phyloP scores from a whole-genome alignment of 2,888 invertebrate genomes.

The Lasioglossum morio region DNA sequence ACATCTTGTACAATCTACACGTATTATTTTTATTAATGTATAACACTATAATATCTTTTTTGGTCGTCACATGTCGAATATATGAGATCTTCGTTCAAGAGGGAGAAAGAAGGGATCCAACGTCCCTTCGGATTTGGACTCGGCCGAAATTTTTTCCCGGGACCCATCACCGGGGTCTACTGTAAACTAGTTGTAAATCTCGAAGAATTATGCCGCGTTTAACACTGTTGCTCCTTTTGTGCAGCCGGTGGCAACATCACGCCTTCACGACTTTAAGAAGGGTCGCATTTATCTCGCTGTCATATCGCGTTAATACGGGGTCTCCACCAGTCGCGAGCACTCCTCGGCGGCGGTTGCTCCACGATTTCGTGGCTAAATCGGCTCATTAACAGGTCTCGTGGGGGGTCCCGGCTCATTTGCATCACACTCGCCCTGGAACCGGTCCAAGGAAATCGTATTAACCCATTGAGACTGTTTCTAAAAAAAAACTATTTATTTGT shows the following conservation, averaged over 20 bases:
- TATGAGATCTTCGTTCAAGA: background rate
- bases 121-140: slow-evolving; percentile 19
- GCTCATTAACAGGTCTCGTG: slow-evolving; percentile 81
- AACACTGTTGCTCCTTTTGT: slow-evolving; percentile 69
- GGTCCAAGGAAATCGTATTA: slow-evolving; percentile 62
- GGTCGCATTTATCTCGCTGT: slow-evolving; percentile 59
- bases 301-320: slow-evolving; percentile 61
- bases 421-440: slow-evolving; percentile 73
- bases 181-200: slow-evolving; percentile 56
- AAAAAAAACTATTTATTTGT: slow-evolving; percentile 48
- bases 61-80: background rate
- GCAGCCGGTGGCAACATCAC: slow-evolving; percentile 71
- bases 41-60: background rate
- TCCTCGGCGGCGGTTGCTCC: slow-evolving; percentile 63
- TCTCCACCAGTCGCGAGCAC: slow-evolving; percentile 40
- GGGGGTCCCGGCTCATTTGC: slow-evolving; percentile 82
- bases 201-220: slow-evolving; percentile 62
- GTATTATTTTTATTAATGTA: too few relatives aligned
- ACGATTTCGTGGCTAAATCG: slow-evolving; percentile 83
- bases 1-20: too few relatives aligned
- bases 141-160: slow-evolving; percentile 7
- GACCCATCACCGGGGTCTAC: background rate
- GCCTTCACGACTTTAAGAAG: slow-evolving; percentile 62
- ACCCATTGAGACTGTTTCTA: slow-evolving; percentile 58
- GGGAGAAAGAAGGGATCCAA: background rate